Evolutionary conservation across 2,113 vertebrate species (phyloP).

Genomic region (Ictalurus punctatus): DNA sequence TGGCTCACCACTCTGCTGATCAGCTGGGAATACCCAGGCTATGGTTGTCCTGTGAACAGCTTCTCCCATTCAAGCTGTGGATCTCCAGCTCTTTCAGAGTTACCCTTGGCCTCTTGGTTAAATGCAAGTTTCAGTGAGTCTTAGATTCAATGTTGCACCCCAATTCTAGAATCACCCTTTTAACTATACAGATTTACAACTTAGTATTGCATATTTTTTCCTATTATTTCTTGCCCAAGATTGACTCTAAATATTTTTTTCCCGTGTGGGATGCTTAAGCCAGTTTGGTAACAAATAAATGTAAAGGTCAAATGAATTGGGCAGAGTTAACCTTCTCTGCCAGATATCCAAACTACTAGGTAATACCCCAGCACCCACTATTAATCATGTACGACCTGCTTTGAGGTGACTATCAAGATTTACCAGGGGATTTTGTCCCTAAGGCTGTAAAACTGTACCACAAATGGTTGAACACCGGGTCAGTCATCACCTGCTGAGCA

Average conservation of each 20-base stretch:
- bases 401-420: neutral
- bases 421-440: neutral
- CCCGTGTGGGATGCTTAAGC: neutral
- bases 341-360: neutral
- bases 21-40: neutral
- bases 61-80: neutral
- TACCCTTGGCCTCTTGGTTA: neutral
- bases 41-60: neutral
- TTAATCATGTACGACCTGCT: neutral
- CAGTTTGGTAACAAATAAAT: neutral
- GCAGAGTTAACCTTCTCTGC: neutral
- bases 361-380: slow-evolving; percentile 4
- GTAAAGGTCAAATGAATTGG: slow-evolving; percentile 6
- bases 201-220: neutral
- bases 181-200: neutral
- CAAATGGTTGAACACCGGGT: slow-evolving; percentile 16
- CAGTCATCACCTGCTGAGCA: slow-evolving; percentile 33
- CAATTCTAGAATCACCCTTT: neutral
- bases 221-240: neutral
- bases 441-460: slow-evolving; percentile 10
- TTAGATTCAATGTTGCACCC: neutral
- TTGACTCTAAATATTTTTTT: neutral
- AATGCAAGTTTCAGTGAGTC: neutral
- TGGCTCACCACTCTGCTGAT: neutral
- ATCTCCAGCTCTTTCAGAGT: neutral